phyloP scores from a whole-genome alignment of 1,140 invertebrate species.

The Oscheius sp. region DNA sequence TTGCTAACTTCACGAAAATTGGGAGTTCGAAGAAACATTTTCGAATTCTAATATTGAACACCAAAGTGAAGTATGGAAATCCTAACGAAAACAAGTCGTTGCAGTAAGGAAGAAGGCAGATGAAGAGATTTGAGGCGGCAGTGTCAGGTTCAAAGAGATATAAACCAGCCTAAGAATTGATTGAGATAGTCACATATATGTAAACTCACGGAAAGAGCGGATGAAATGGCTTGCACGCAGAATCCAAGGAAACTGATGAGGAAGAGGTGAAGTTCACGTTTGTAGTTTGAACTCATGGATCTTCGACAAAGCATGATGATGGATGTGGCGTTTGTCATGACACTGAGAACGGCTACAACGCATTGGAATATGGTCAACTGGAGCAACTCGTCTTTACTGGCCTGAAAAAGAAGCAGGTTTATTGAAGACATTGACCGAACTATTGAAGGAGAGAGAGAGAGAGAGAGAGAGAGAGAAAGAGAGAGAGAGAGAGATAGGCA shows the following conservation, averaged over 20 bases:
- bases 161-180: background rate
- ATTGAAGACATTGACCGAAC: no score
- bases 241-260: background rate
- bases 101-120: background rate
- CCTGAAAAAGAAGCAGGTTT: no score
- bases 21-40: conserved; percentile 1
- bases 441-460: no score
- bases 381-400: background rate
- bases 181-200: background rate
- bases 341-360: background rate
- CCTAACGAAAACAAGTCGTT: background rate
- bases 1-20: background rate
- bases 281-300: background rate
- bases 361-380: background rate
- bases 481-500: no score
- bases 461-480: no score
- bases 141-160: background rate
- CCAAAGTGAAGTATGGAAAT: background rate
- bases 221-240: background rate
- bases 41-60: background rate
- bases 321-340: background rate
- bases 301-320: background rate
- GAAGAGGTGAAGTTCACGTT: background rate
- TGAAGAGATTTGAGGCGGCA: background rate
- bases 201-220: background rate